These are phyloP conservation scores for Geopemphigus sp. DNA, from an alignment of 1,140 invertebrate genomes.

Conservation along the genomic window DNA sequence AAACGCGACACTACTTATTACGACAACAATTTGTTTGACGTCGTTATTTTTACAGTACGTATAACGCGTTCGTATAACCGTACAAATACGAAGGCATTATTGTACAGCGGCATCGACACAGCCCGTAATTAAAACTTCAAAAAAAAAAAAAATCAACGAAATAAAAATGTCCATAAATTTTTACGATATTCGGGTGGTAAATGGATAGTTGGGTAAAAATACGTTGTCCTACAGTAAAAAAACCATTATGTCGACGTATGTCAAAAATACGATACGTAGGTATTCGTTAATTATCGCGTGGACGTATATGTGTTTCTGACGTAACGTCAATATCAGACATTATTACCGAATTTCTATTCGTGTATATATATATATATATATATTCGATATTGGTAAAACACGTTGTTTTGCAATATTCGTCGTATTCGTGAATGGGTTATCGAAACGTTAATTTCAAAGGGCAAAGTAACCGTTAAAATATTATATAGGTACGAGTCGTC, in stretches of 20 bases:
- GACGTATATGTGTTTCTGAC: not conserved
- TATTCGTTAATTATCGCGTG: not conserved
- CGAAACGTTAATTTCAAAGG: not conserved
- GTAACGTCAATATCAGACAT: not conserved
- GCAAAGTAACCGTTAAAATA: not conserved
- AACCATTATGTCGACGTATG: not conserved
- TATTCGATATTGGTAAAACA: not conserved
- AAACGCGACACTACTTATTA: not conserved
- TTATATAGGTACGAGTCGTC: not conserved
- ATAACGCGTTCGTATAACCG: no score
- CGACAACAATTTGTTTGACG: not conserved
- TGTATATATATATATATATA: no score
- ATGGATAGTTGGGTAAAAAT: not conserved
- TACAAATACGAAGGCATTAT: not conserved
- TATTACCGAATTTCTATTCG: no score
- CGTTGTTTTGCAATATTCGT: not conserved
- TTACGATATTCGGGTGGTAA: no score
- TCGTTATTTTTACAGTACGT: not conserved
- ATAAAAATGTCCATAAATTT: not conserved
- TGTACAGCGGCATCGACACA: not conserved
- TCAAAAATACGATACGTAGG: not conserved
- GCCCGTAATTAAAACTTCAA: no score
- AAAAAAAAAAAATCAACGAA: not conserved
- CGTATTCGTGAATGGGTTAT: not conserved
- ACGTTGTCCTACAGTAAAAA: not conserved